Evolutionary conservation across 1,140 invertebrate species (phyloP).

Genomic region (Riptortus pedestris): DNA sequence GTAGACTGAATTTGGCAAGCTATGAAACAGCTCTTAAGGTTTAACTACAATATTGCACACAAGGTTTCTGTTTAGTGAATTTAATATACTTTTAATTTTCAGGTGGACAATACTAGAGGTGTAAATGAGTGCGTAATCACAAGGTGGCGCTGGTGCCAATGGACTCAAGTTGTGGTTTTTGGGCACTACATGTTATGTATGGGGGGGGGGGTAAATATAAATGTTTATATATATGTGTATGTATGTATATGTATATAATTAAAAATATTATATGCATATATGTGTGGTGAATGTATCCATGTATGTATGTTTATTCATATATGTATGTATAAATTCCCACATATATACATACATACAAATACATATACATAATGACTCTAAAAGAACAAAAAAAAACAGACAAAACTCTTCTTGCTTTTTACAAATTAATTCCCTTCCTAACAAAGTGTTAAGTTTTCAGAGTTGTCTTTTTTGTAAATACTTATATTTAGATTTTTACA

Average conservation of each 20-base stretch:
- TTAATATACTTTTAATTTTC: too few species aligned
- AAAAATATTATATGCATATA: neutral
- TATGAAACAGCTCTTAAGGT: too few species aligned
- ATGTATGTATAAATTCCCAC: too few species aligned
- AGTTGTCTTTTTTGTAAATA: slow-evolving; percentile 15
- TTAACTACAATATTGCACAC: too few species aligned
- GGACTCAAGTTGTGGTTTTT: slow-evolving; percentile 12
- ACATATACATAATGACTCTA: too few species aligned
- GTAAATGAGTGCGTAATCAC: slow-evolving; percentile 5
- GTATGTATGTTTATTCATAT: slow-evolving; percentile 7
- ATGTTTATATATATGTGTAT: slow-evolving; percentile 7
- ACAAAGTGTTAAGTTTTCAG: slow-evolving; percentile 6
- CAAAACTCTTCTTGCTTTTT: neutral
- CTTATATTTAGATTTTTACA: neutral
- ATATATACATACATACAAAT: too few species aligned
- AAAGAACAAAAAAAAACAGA: too few species aligned
- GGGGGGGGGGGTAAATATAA: neutral
- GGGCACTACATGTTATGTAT: slow-evolving; percentile 16
- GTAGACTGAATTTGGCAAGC: too few species aligned
- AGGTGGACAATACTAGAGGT: slow-evolving; percentile 20
- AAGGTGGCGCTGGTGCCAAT: slow-evolving; percentile 12
- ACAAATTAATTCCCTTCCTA: neutral
- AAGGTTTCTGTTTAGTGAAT: too few species aligned
- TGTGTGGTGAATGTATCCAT: too few species aligned
- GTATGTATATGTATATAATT: slow-evolving; percentile 3